Conservation (phyloP, 2,888 invertebrate genomes). For the Nephrotoma appendiculata region DNA sequence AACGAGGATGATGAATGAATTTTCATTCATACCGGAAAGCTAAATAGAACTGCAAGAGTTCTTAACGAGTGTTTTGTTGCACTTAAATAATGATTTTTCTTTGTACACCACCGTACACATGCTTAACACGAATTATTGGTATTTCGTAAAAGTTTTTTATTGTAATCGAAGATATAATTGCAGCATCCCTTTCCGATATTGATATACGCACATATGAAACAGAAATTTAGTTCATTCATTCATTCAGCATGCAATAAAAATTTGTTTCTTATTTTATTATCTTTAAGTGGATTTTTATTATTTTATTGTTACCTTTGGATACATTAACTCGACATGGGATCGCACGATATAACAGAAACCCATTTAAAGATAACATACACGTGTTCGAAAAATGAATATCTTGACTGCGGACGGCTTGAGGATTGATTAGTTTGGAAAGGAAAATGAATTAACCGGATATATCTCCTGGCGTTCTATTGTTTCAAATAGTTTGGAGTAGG, state of each 20-base stretch:
- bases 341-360: neutral
- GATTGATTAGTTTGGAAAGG: neutral
- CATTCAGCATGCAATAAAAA: neutral
- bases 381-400: neutral
- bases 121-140: neutral
- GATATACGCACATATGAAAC: neutral
- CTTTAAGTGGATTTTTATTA: neutral
- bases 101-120: neutral
- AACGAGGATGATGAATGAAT: neutral
- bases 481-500: neutral
- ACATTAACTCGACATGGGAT: neutral
- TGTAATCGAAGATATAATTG: neutral
- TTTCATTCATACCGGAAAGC: neutral
- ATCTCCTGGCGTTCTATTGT: neutral
- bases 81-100: neutral
- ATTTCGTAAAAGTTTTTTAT: neutral
- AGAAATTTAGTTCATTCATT: neutral
- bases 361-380: neutral
- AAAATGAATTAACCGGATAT: neutral
- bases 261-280: neutral
- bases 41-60: neutral
- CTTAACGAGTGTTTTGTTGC: neutral
- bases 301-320: neutral
- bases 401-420: neutral
- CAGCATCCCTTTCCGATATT: neutral